Percentiles rank a stretch among this genome's conserved stretches.
Evolutionary conservation across 2,113 vertebrate species (phyloP).

Genomic region (Sorex fumeus): DNA sequence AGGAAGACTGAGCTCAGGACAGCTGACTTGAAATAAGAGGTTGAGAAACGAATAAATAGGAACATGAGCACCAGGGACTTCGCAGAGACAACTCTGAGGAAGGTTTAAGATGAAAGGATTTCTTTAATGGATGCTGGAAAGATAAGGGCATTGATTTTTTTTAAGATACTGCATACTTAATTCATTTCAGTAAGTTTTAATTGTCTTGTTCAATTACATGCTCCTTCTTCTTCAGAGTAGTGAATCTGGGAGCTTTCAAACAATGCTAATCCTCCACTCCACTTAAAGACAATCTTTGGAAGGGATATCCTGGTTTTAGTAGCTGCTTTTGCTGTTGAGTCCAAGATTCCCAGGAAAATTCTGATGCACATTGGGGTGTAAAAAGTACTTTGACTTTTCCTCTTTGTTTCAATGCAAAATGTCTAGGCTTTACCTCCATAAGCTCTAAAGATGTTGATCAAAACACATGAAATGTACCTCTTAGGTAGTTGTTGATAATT

Average conservation of each 20-base stretch:
- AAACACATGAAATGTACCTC: constrained; percentile 2
- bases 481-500: background rate
- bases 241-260: background rate
- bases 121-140: background rate
- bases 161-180: background rate
- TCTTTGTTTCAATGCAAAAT: background rate
- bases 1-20: background rate
- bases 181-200: background rate
- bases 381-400: background rate
- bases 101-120: background rate
- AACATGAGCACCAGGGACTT: background rate
- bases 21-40: background rate
- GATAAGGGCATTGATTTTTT: background rate
- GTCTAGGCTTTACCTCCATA: background rate
- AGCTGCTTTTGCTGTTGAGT: background rate
- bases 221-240: background rate
- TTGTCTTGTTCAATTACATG: background rate
- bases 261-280: background rate
- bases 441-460: background rate
- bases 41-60: background rate
- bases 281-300: background rate
- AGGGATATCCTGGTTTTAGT: no score
- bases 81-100: background rate
- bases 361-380: background rate
- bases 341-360: background rate